phyloP scores from a whole-genome alignment of 1,140 invertebrate genomes.

The Prorops nasuta region DNA sequence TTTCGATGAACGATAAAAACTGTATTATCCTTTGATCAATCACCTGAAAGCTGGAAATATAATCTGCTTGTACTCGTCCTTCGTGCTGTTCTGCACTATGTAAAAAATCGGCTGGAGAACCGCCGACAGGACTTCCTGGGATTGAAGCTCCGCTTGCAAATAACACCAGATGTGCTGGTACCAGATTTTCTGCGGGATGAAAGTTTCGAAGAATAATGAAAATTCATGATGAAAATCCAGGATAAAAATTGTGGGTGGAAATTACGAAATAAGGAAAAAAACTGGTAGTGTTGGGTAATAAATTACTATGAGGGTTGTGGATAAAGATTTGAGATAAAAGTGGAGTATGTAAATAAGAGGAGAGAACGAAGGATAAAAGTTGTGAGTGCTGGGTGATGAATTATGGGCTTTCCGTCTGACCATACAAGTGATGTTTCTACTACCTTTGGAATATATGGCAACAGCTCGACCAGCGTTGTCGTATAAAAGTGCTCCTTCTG shows the following conservation, averaged over 20 bases:
- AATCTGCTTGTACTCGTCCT: conserved; percentile 80
- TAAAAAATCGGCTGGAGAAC: conserved; percentile 86
- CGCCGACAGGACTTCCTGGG: conserved; percentile 82
- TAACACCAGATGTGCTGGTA: conserved; percentile 93
- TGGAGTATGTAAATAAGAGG: too few species aligned
- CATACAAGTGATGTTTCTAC: conserved; percentile 20
- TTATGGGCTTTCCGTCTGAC: neutral
- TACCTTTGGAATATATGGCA: conserved; percentile 89
- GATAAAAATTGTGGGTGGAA: too few species aligned
- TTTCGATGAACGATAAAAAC: too few species aligned
- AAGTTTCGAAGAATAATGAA: too few species aligned
- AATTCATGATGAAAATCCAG: too few species aligned
- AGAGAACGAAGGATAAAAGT: too few species aligned
- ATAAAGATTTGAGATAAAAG: too few species aligned
- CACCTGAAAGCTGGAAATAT: conserved; percentile 81
- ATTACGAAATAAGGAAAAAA: too few species aligned
- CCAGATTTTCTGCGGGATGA: conserved; percentile 86
- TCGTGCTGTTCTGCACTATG: conserved; percentile 80
- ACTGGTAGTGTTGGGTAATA: too few species aligned
- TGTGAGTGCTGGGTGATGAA: neutral
- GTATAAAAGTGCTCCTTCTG: conserved; percentile 90
- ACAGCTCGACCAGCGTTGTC: conserved; percentile 77
- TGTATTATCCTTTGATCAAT: conserved; percentile 23
- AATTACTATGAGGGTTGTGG: too few species aligned
- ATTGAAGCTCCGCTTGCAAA: conserved; percentile 80